Evolutionary conservation across 1,140 invertebrate species (phyloP).

Genomic region (Brachionus koreanus): DNA sequence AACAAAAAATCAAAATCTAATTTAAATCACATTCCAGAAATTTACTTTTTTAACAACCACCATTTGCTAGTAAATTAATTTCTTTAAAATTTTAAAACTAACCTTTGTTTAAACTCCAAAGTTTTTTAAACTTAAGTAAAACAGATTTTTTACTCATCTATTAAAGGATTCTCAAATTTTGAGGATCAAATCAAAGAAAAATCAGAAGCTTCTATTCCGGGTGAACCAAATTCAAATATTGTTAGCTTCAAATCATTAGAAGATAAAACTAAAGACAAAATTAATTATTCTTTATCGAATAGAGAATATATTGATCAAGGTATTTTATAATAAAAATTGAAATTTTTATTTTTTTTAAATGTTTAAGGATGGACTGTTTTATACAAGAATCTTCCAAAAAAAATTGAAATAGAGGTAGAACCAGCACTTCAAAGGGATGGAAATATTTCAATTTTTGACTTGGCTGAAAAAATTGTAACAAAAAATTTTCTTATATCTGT

Average conservation of each 20-base stretch:
- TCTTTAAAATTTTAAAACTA: too few relatives aligned
- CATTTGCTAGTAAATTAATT: too few relatives aligned
- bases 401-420: background rate
- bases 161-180: background rate
- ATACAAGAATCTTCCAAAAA: background rate
- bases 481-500: background rate
- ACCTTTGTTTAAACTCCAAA: too few relatives aligned
- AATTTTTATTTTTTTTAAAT: background rate
- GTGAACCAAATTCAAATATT: background rate
- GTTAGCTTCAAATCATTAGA: background rate
- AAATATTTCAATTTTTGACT: background rate
- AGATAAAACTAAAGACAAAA: background rate
- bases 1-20: too few relatives aligned
- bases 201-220: background rate
- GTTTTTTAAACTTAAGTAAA: background rate
- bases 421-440: background rate
- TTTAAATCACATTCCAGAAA: too few relatives aligned
- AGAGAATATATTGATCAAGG: constrained; percentile 4
- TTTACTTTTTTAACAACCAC: too few relatives aligned
- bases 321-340: background rate
- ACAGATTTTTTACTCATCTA: background rate
- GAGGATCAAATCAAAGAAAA: background rate
- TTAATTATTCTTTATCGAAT: background rate
- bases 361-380: constrained; percentile 17
- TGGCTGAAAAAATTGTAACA: background rate